Evolutionary conservation across 2,797 vertebrate genomes (phyloP), one percentile per base, ranked within the genome.

Genomic region (Alectoris magna): DNA sequence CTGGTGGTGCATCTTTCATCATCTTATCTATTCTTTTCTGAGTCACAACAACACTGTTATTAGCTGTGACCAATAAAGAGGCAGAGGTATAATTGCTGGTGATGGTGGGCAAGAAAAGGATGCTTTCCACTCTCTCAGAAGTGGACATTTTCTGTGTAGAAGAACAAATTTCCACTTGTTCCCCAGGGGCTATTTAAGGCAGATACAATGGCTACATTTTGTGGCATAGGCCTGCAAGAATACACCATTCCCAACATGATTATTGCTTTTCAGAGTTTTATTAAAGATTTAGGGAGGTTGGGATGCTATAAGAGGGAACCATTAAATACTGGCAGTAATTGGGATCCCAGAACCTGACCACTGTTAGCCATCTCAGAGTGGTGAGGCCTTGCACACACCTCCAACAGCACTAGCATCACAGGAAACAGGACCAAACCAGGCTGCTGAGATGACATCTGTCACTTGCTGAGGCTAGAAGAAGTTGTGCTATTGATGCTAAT

Each of bases 151-250:
- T 73, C 41, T 3, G 0, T 41, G 11, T 11, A 84, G 58, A 58
- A 70, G 62, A 3, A 24, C 0, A 1, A 59, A 67, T 77, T 69
- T 19, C 68, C 1, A 0, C 19, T 41, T 44, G n/a, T 75, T 86
- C 44, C 56, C 21, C 12, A 2, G 39, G 60, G 59, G 3, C 59
- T 75, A 0, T 11, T 27, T 66, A 62, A 48, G 53, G 66, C 48
- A 59, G 51, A 19, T 0, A 4, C 24, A 48, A 15, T 12, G 67
- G 44, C 48, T 53, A 26, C 4, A 1, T 29, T 36, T 55, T 84
- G 41, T 56, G 17, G 19, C 36, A 53, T 68, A 46, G 56, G 16
- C 24, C 64, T 73, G 43, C 16, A 55, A 71, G 64, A 72, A 59
- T 39, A 69, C 7, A 3, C 15, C 0, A 1, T 38, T 70, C 56